Conservation (phyloP, 2,797 vertebrate genomes). For the Oryzias dopingdopingensis region DNA sequence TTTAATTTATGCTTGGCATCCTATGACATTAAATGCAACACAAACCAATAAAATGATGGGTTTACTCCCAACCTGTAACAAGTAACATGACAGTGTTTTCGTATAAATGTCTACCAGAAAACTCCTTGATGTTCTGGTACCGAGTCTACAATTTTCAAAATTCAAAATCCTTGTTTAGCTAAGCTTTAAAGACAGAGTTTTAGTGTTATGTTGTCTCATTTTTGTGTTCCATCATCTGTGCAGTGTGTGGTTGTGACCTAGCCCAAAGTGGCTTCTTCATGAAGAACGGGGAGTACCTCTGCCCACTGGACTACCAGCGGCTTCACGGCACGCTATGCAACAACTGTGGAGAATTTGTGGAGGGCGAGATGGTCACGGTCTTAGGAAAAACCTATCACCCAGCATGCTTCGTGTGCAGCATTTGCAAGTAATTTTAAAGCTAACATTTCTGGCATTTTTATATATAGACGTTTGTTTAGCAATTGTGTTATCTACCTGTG, state of each 20-base stretch:
- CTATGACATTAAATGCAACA: too few relatives aligned
- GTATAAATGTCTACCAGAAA: too few relatives aligned
- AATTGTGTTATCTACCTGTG: neutral
- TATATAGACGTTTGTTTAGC: neutral
- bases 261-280: constrained; percentile 93
- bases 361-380: constrained; percentile 93
- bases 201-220: neutral
- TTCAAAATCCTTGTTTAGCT: neutral
- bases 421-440: constrained; percentile 87
- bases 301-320: constrained; percentile 94
- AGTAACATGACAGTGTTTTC: too few relatives aligned
- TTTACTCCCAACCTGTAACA: too few relatives aligned
- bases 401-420: constrained; percentile 91
- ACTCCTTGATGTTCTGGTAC: too few relatives aligned
- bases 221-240: neutral
- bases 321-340: constrained; percentile 93
- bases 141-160: too few relatives aligned
- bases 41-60: too few relatives aligned
- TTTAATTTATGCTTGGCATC: too few relatives aligned
- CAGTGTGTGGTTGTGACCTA: constrained; percentile 97
- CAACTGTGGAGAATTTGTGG: constrained; percentile 93
- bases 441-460: neutral
- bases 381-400: constrained; percentile 96
- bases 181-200: neutral
- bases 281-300: constrained; percentile 90